Evolutionary conservation across 2,888 invertebrate species (phyloP), one percentile per base, ranked within the genome.

Genomic region (Lycia hirtaria): DNA sequence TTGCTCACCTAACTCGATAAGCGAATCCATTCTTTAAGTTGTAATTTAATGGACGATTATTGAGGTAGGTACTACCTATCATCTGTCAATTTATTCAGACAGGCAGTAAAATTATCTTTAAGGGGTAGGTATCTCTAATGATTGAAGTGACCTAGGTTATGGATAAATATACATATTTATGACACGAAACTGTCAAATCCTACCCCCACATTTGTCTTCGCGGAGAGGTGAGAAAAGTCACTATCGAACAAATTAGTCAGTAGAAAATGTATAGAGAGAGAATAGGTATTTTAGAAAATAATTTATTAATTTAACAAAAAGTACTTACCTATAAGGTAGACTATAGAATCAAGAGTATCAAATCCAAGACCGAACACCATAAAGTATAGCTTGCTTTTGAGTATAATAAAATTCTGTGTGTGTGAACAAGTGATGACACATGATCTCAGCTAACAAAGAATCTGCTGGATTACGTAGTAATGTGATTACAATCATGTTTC

Each of bases 361-460:
- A n/a, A n/a, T n/a, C n/a, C n/a, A n/a, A n/a, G n/a, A n/a, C n/a
- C n/a, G n/a, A n/a, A n/a, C n/a, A n/a, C n/a, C n/a, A n/a, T n/a
- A n/a, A n/a, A n/a, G n/a, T n/a, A n/a, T n/a, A n/a, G n/a, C n/a
- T n/a, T n/a, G n/a, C n/a, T n/a, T n/a, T n/a, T n/a, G n/a, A n/a
- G n/a, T n/a, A n/a, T n/a, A n/a, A n/a, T n/a, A n/a, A n/a, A n/a
- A n/a, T n/a, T n/a, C n/a, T n/a, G n/a, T n/a, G n/a, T n/a, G n/a
- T n/a, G n/a, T n/a, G n/a, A n/a, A 19, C 26, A 20, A 6, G 12
- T 48, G 35, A 41, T 45, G 47, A 49, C 35, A 52, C 38, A 56
- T n/a, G n/a, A n/a, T 26, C 41, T 19, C 24, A 32, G 40, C 48
- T 62, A 44, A 37, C 48, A 56, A 43, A 50, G 52, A 48, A 35